Evolutionary conservation across 2,888 invertebrate species (phyloP), one percentile per base, ranked within the genome.

Genomic region (Romanomermis culicivorax): DNA sequence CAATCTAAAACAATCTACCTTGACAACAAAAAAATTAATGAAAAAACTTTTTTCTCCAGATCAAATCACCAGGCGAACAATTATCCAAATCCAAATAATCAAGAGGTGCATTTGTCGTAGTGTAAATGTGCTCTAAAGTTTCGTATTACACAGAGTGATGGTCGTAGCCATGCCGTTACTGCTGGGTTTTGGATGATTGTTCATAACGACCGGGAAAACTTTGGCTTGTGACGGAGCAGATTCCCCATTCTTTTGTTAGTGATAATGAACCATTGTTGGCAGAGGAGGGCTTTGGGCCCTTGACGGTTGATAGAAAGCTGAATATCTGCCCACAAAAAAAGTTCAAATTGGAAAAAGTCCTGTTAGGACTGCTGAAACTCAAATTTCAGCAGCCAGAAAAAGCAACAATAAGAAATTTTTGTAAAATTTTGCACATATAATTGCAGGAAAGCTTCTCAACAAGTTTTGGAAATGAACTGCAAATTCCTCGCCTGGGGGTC

Each of bases 71-170:
- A 23, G 47, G 7, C 47, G 23, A 23, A 7, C 47, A 11, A 7
- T 45, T 23, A n/a, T n/a, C n/a, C 47, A 45, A 20, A 23, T 45
- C 47, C 24, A 45, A n/a, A 23, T 45, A 45, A 45, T 45, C 47
- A 23, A 11, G 14, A n/a, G n/a, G n/a, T n/a, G n/a, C n/a, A n/a
- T n/a, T n/a, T n/a, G n/a, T n/a, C n/a, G n/a, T n/a, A n/a, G n/a
- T n/a, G 17, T 11, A 36, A 45, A 45, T n/a, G 47, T 45, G 47
- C 47, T 45, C 47, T 17, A 45, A 45, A 45, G 14, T 7, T 36
- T 17, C 11, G 11, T 17, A 36, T 36, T 36, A 36, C 11, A 36
- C 36, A 17, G 17, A 11, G 36, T 11, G 36, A 14, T 11, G 11
- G 11, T 11, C 7, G 7, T 11, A 11, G 4, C 17, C 7, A 23